A percentile compares a stretch with the other conserved stretches of the same genome.
phyloP scores from a whole-genome alignment of 2,888 invertebrate genomes.

The Syrphus vitripennis region DNA sequence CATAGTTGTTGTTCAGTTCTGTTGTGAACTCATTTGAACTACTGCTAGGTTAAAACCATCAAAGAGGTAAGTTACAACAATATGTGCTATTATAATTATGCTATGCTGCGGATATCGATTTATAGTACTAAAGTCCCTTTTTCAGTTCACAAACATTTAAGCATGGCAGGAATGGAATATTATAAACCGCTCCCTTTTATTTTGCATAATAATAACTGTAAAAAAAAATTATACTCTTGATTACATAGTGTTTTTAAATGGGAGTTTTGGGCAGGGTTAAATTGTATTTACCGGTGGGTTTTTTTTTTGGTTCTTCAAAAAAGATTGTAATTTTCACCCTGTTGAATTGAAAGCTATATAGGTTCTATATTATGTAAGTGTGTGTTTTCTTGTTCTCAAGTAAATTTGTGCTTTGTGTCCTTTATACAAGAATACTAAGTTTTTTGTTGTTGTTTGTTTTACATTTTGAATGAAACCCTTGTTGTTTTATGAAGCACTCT shows the following conservation, averaged over 20 bases:
- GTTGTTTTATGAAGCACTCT: constrained; percentile 12
- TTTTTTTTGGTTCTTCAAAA: not conserved
- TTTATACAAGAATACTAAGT: not conserved
- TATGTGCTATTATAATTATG: not conserved
- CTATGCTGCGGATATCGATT: constrained; percentile 28
- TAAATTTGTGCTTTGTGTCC: not conserved
- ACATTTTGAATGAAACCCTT: constrained; percentile 10
- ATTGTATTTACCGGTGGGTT: not conserved
- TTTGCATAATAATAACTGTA: not conserved
- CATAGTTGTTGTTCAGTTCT: not conserved
- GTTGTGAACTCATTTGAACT: constrained; percentile 7
- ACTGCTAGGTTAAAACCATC: not conserved
- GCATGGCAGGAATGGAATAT: not conserved
- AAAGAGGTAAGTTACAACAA: not conserved
- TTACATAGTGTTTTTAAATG: constrained; percentile 4
- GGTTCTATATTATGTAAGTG: no score
- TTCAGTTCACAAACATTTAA: not conserved
- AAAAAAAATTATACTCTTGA: constrained; percentile 1
- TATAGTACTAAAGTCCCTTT: not conserved
- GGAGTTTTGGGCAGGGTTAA: not conserved
- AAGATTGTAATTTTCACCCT: not conserved
- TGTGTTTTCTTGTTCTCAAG: not conserved
- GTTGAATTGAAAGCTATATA: not conserved
- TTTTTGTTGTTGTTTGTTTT: not conserved
- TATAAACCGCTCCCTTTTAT: constrained; percentile 6